Percentiles rank a stretch among this genome's conserved stretches.
Evolutionary conservation across 2,113 vertebrate genomes (phyloP).

Genomic region (Haemorhous mexicanus): DNA sequence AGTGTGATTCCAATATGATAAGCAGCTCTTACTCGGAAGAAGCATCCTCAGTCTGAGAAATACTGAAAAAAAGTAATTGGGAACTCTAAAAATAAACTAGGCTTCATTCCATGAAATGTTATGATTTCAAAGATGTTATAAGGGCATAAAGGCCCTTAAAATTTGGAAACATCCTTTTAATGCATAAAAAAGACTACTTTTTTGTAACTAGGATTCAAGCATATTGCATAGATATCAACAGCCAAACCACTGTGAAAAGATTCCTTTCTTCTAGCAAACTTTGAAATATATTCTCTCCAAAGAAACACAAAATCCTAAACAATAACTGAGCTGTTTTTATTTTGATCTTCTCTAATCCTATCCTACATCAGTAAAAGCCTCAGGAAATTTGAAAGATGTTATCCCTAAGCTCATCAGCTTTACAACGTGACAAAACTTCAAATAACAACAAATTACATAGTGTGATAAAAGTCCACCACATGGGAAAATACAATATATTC

Average conservation of each 20-base stretch:
- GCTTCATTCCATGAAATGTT: background rate
- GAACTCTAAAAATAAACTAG: background rate
- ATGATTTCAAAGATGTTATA: background rate
- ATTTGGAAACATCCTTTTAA: background rate
- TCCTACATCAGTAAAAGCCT: background rate
- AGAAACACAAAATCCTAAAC: background rate
- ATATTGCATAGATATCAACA: background rate
- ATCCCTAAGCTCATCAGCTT: background rate
- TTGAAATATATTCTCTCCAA: background rate
- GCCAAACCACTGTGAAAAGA: background rate
- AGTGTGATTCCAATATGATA: background rate
- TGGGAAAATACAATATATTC: background rate
- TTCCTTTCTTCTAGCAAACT: background rate
- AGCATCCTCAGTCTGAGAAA: background rate
- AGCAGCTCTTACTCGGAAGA: background rate
- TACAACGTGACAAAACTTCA: background rate
- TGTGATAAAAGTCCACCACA: background rate
- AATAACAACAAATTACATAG: background rate
- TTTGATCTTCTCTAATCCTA: background rate
- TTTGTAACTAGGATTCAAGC: background rate
- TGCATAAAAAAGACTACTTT: accelerated
- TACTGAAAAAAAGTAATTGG: background rate
- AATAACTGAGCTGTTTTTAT: background rate
- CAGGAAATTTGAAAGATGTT: background rate
- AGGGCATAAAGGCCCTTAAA: background rate